Conservation (phyloP, 2,888 invertebrate species). For the Ormyrus nitidulus region DNA sequence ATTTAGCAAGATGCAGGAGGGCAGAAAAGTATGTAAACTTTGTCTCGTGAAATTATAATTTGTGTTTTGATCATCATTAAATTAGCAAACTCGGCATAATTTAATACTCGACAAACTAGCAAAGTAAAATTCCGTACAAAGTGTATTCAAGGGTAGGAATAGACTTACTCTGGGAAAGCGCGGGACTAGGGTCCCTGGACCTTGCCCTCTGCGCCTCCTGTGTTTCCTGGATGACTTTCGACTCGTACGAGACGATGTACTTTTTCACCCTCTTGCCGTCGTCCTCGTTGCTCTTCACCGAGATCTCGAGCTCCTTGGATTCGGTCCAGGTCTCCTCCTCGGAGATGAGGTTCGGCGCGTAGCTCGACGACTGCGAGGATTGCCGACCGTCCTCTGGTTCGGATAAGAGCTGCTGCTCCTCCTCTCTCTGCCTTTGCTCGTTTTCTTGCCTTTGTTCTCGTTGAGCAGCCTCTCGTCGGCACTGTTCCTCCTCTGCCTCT, state of each 20-base stretch:
- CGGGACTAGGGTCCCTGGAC: slow-evolving; percentile 67
- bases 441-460: slow-evolving; percentile 16
- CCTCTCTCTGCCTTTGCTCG: slow-evolving; percentile 50
- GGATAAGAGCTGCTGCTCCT: slow-evolving; percentile 52
- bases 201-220: slow-evolving; percentile 49
- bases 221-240: slow-evolving; percentile 65
- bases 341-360: slow-evolving; percentile 43
- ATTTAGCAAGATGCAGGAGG: background rate
- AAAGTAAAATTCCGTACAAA: no score
- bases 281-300: slow-evolving; percentile 67
- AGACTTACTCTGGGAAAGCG: slow-evolving; percentile 68
- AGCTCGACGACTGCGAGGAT: slow-evolving; percentile 54
- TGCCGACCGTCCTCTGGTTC: slow-evolving; percentile 57
- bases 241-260: slow-evolving; percentile 72
- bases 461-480: background rate
- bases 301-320: slow-evolving; percentile 68
- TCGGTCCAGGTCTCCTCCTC: slow-evolving; percentile 60
- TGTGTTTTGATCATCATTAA: background rate
- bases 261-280: slow-evolving; percentile 71
- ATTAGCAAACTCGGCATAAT: background rate
- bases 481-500: slow-evolving; percentile 43
- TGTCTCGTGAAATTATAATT: no score
- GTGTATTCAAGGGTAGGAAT: background rate
- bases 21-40: no score
- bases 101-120: background rate